Base-by-base conservation (phyloP, 2,797 vertebrate genomes). In the Masticophis lateralis region DNA sequence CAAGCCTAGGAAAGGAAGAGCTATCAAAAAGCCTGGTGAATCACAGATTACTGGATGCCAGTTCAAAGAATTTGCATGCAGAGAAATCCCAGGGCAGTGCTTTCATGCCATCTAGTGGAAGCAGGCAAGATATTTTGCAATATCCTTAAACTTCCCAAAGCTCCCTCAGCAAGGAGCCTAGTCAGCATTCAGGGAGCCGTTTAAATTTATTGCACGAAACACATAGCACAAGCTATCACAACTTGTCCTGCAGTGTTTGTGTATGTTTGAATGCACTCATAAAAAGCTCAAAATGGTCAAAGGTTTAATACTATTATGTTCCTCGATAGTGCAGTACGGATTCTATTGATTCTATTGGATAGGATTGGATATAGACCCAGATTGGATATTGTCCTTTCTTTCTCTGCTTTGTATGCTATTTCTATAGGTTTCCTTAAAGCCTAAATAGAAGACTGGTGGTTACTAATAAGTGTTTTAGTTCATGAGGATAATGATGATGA, bases 51-150 rank as follows among this genome's bases (percentile, higher is more conserved):
- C 94, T 94, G 63, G 95, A 94, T 92, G 61, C 59, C 86, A n/a
- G 94, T 91, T 94, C 92, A 94, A 95, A 89, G 92, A 93, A 95
- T 95, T 92, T 93, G 87, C 47, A 55, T 69, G 55, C 18, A 2
- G 1, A 32, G 57, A 47, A 13, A 90, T 59, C 89, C 43, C 95
- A 95, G 3, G 22, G 91, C 91, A 69, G 97, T 97, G 95, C 96
- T 94, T 91, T 95, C 92, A 18, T 91, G 97, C 97, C 97, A 98
- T 97, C 97, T 98, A 98, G 97, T 97, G 97, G 96, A 96, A 32
- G 4, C 0, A 2, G 4, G 0, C 53, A 47, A 91, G 86, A 92
- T 91, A 90, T 83, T 91, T 91, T 86, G 14, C 37, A 22, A 69
- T 69, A 66, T 57, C 56, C 56, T 90, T 56, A 60, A 61, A 86